Evolutionary conservation across 1,140 invertebrate genomes (phyloP), one percentile per base, ranked within the genome.

Genomic region (Saxidomus purpurata): DNA sequence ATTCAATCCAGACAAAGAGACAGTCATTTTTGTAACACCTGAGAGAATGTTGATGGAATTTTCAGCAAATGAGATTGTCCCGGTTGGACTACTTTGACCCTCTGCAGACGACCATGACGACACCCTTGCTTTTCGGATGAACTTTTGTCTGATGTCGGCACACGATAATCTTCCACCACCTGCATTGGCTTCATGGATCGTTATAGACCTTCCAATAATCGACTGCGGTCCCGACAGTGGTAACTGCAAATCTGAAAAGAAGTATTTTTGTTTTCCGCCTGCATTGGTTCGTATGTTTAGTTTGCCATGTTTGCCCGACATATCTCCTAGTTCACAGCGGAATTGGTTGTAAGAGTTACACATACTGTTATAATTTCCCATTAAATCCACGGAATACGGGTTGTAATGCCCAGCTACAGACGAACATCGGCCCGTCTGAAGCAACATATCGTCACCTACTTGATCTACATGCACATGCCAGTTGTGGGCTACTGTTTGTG

Each of bases 91-190:
- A 69, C 59, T 87, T 84, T 55, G 95, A n/a, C 69, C 71, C 19
- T 47, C 55, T 31, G 69, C 67, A 47, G 87, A 49, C 11, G 55
- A 97, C 95, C 95, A 96, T 13, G 71, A 61, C 1, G 88, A 88
- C 1, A 94, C 93, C 28, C 89, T 71, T 0, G 94, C 96, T 34
- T 90, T 89, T 6, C 94, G 34, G 11, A 91, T 90, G 63, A 92
- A 91, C 17, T 92, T 71, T 11, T 76, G 69, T 40, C 89, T 79
- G 25, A 96, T 94, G 47, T 97, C 97, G 25, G 98, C 97, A 96
- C 98, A 99, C 0, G 98, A 98, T 92, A 99, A 96, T 91, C 98
- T 96, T 94, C 98, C 98, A 17, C 98, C 98, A 88, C 98, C 96
- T 0, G 98, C 98, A 94, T 97, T 96, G 93, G 98, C 98, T 95